Base-by-base conservation (phyloP, 2,888 invertebrate genomes). In the Drosophila mercatorum region DNA sequence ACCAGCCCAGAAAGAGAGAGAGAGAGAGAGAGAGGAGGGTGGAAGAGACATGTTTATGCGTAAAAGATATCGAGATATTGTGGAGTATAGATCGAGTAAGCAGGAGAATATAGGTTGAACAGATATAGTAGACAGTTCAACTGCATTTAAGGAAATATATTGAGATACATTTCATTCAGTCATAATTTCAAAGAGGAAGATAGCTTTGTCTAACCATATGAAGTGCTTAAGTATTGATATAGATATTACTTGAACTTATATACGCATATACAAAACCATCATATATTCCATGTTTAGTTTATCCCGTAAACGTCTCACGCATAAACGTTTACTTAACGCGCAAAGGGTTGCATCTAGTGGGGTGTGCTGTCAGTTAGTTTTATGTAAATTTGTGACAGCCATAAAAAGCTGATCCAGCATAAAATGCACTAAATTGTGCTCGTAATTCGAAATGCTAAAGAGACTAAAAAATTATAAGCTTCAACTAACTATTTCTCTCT, bases 271-370 rank as follows among this genome's bases (percentile, higher is more conserved):
- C 11, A 11, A 36, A 4, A n/a, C 5, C 1, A 41, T 41, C 0
- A n/a, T n/a, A 41, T 8, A 41, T 11, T 11, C 6, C 17, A 17
- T 28, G 11, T 17, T 17, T n/a, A 6, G 10, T 34, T 3, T 34
- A 34, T 17, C 49, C 10, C 6, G 38, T 3, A 52, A 52, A 40
- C 28, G 8, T 49, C 7, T 0, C 10, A 12, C 40, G 71, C 52
- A 47, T 72, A 12, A 65, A 58, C 70, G 31, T 12, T 26, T 4
- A 49, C 56, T 53, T 44, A 28, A 26, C n/a, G 3, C 22, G 3
- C 36, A 70, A 79, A 81, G 86, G 86, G 86, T 84, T 83, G 83
- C 62, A 41, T n/a, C 36, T 22, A 26, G 8, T 17, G 46, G 71
- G 72, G 81, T 71, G 80, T 68, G 74, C 69, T 65, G 26, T 28